A percentile compares a stretch with the other conserved stretches of the same genome.
Evolutionary conservation across 1,140 invertebrate genomes (phyloP).

Genomic region (Heliothis virescens): DNA sequence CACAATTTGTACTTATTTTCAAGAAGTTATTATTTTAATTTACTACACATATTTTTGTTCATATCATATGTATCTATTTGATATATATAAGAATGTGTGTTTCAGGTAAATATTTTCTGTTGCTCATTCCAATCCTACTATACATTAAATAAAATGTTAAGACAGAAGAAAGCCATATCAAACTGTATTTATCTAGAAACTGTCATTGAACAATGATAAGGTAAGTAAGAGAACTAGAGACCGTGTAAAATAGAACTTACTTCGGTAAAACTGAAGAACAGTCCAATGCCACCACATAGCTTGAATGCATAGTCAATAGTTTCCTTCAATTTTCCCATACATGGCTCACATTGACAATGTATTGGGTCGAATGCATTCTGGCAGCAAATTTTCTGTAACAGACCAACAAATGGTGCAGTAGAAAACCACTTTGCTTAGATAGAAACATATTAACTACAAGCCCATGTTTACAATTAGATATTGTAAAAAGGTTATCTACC

Average conservation of each 20-base stretch:
- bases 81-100: not conserved
- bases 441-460: conserved; percentile 3
- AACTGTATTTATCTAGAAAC: conserved; percentile 2
- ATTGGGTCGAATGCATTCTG: conserved; percentile 50
- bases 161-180: not conserved
- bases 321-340: conserved; percentile 91
- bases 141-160: not conserved
- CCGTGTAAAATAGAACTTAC: conserved; percentile 85
- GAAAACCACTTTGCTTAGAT: not conserved
- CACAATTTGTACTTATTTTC: too few species aligned
- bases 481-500: not conserved
- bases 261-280: conserved; percentile 99
- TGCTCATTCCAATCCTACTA: not conserved
- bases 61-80: too few species aligned
- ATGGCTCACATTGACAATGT: conserved; percentile 90
- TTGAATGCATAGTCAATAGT: conserved; percentile 96
- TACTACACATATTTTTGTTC: too few species aligned
- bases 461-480: not conserved
- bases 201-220: conserved; percentile 26
- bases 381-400: conserved; percentile 84
- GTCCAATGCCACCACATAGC: conserved; percentile 95
- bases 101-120: not conserved
- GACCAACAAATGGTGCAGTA: conserved; percentile 47
- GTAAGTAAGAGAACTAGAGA: conserved; percentile 7
- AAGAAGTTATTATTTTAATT: too few species aligned